Evolutionary conservation across 2,888 invertebrate genomes (phyloP), one percentile per base, ranked within the genome.

Genomic region (Phoenoteleia sp.): DNA sequence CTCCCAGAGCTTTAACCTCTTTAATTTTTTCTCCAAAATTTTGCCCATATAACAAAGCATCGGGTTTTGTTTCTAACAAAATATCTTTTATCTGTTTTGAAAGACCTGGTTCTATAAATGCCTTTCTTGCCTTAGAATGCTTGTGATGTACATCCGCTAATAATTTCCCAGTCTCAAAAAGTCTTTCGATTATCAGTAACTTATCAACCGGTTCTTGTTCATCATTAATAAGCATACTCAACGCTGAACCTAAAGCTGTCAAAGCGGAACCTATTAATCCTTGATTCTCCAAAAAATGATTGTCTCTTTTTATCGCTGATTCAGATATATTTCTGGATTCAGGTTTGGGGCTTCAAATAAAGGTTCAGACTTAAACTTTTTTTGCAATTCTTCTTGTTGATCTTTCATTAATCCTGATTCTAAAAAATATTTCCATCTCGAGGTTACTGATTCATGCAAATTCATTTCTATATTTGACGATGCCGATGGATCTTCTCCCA

Each of bases 351-450:
- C 60, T 29, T 77, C 56, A 11, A 86, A 74, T 4, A 64, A 45
- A 33, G 64, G 71, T n/a, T 21, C n/a, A n/a, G 56, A 19, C 7
- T 67, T 21, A 49, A 69, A 79, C 62, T 56, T 69, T 3, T 39
- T 23, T 15, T 69, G n/a, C 7, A 85, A 29, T 17, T 36, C 49
- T 11, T 64, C 36, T 54, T 72, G 74, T 19, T 84, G 79, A 21
- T 84, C 60, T 42, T 81, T 71, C 2, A 17, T 9, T 9, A 74
- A 36, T 0, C 84, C 86, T 9, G 71, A 29, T n/a, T n/a, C 19
- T 6, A 76, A 23, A 60, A 60, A 84, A 33, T 56, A 39, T 62
- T 77, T 86, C 84, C 82, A 86, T 47, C 86, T 58, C 11, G n/a
- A n/a, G n/a, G n/a, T n/a, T n/a, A n/a, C n/a, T n/a, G n/a, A n/a